Evolutionary conservation across 2,797 vertebrate species (phyloP), one percentile per base, ranked within the genome.

Genomic region (Chelmon rostratus): DNA sequence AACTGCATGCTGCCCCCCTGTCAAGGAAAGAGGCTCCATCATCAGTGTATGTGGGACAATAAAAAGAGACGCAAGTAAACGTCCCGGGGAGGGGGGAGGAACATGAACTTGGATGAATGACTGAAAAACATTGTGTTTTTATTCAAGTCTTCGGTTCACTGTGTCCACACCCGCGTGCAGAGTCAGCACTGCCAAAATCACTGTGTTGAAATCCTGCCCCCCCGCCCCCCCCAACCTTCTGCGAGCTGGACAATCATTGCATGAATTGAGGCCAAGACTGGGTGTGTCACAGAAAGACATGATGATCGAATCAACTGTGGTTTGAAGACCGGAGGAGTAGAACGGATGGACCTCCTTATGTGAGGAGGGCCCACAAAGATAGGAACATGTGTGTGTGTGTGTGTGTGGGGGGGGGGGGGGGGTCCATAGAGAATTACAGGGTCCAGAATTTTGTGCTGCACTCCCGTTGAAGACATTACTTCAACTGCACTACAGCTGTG

Each of bases 241-340:
- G n/a, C 13, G 16, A 33, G 18, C 50, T 13, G 0, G n/a, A 61
- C 0, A 35, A 44, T 46, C 1, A 40, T 50, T 61, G 49, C 52
- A 54, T 52, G 35, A 58, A 33, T 0, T 28, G 8, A 37, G 35
- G 3, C 21, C 2, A 21, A 19, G 8, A 38, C 63, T 38, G 70
- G 40, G 44, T 33, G 59, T 69, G 68, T 50, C 33, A 13, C 16
- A 68, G 23, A 63, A 4, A 75, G 16, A 9, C 28, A 46, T n/a
- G 12, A 15, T 47, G n/a, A 65, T 47, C 19, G 28, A 57, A 66
- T 73, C 2, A n/a, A 49, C 52, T 16, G 16, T 28, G 50, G 3
- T 31, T 3, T 31, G 28, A 31, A 31, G 28, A 31, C 28, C 28
- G 31, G 28, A 2, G 28, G 28, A 28, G 28, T 28, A 31, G 28